A percentile compares a stretch with the other conserved stretches of the same genome.
Conservation (phyloP, 2,888 invertebrate species). For the Ectemnius cavifrons region DNA sequence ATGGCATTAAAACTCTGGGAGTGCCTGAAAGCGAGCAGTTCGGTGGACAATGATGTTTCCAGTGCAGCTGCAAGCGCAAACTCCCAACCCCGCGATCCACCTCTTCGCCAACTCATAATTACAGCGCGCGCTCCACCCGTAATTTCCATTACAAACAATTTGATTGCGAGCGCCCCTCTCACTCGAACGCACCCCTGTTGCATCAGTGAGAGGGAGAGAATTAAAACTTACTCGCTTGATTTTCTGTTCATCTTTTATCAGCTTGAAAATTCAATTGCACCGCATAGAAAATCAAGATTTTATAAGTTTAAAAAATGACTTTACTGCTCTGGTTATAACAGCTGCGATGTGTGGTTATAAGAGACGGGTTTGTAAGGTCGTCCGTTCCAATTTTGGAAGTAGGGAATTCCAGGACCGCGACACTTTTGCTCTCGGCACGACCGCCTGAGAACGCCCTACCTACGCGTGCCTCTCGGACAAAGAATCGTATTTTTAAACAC, state of each 20-base stretch:
- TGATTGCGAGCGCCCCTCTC: background rate
- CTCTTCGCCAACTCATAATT: background rate
- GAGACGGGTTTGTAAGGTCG: background rate
- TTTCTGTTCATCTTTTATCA: too few species aligned
- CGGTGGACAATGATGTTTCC: constrained; percentile 41
- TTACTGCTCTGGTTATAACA: too few species aligned
- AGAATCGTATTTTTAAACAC: constrained; percentile 66
- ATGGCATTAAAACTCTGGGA: constrained; percentile 43
- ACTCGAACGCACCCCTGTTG: background rate
- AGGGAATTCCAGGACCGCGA: constrained; percentile 34
- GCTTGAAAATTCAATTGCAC: too few species aligned
- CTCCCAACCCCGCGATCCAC: constrained; percentile 23
- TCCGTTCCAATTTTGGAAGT: constrained; percentile 56
- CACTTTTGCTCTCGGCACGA: constrained; percentile 25
- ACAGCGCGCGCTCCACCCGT: background rate
- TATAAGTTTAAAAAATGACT: too few species aligned
- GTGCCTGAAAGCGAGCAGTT: constrained; percentile 60
- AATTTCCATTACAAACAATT: constrained; percentile 10
- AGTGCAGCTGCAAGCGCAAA: constrained; percentile 38
- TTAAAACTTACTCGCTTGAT: background rate
- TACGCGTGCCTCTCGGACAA: constrained; percentile 45
- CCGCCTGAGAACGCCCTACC: constrained; percentile 36
- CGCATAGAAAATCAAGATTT: too few species aligned
- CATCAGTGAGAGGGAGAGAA: background rate
- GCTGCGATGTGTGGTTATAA: too few species aligned